phyloP scores from a whole-genome alignment of 2,113 vertebrate genomes.

The Chlorocebus sabaeus region DNA sequence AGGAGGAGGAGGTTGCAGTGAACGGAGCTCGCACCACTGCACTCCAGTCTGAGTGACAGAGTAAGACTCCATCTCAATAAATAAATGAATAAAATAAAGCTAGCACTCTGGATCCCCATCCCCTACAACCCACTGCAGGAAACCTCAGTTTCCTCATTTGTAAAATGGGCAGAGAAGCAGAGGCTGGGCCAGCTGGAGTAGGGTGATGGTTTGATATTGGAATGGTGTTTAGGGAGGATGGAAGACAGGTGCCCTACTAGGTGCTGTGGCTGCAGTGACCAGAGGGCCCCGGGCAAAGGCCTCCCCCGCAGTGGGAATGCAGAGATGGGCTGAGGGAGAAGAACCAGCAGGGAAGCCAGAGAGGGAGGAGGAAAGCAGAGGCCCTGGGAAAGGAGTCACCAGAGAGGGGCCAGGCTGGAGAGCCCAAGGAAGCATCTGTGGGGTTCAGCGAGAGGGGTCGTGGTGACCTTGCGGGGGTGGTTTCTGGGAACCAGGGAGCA shows the following conservation, averaged over 20 bases:
- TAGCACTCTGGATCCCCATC: too few species aligned
- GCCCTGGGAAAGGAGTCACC: rapidly evolving
- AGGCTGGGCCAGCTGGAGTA: not conserved
- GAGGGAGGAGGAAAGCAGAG: too few species aligned
- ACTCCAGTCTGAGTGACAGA: too few species aligned
- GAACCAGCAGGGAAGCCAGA: too few species aligned
- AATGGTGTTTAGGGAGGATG: not conserved
- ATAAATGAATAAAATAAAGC: too few species aligned
- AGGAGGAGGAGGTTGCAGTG: too few species aligned
- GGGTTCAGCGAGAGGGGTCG: not conserved
- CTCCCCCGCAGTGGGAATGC: rapidly evolving
- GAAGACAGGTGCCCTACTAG: not conserved
- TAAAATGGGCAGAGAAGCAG: not conserved
- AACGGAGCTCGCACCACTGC: too few species aligned
- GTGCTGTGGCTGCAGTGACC: not conserved
- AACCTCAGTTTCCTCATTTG: not conserved
- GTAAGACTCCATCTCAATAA: too few species aligned
- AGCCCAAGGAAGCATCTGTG: rapidly evolving
- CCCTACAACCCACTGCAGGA: rapidly evolving
- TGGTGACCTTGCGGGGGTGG: rapidly evolving
- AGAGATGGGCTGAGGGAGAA: not conserved
- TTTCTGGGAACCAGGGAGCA: not conserved
- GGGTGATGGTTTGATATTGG: not conserved
- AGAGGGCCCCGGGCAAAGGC: not conserved
- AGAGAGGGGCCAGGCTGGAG: not conserved